These are phyloP conservation scores for Leptatherina wallacei DNA, from an alignment of 2,797 vertebrate species.

Conservation along the genomic window DNA sequence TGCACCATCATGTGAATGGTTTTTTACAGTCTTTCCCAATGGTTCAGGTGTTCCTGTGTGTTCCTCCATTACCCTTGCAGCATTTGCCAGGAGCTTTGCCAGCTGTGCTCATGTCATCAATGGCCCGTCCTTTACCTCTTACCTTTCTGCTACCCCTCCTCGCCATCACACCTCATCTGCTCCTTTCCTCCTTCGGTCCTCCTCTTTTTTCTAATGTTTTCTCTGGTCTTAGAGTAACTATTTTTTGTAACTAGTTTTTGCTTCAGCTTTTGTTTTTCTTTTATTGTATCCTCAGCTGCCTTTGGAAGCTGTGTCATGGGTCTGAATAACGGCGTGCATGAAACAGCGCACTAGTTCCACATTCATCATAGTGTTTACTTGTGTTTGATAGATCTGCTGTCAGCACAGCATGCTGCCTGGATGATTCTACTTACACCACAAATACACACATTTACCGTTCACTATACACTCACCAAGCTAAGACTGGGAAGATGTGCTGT, in stretches of 20 bases:
- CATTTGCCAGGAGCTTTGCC: conserved; percentile 12
- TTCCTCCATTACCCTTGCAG: conserved; percentile 11
- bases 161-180: conserved; percentile 2
- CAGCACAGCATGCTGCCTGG: conserved; percentile 10
- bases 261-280: neutral
- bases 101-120: conserved; percentile 18
- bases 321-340: conserved; percentile 14
- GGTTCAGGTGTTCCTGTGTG: conserved; percentile 21
- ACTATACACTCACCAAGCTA: conserved; percentile 6
- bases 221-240: conserved; percentile 5
- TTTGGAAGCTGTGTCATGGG: conserved; percentile 8
- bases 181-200: neutral
- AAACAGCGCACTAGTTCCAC: conserved; percentile 14
- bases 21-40: conserved; percentile 8
- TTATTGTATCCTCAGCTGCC: neutral
- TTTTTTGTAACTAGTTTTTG: neutral
- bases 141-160: conserved; percentile 34
- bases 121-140: conserved; percentile 44
- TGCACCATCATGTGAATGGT: neutral
- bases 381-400: conserved; percentile 46
- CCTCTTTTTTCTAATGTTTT: conserved; percentile 10
- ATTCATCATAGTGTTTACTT: conserved; percentile 34
- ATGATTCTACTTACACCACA: conserved; percentile 10
- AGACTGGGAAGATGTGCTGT: conserved; percentile 42
- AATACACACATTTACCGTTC: neutral